phyloP scores from a whole-genome alignment of 2,797 vertebrate genomes.

The Benthosema pterotum region DNA sequence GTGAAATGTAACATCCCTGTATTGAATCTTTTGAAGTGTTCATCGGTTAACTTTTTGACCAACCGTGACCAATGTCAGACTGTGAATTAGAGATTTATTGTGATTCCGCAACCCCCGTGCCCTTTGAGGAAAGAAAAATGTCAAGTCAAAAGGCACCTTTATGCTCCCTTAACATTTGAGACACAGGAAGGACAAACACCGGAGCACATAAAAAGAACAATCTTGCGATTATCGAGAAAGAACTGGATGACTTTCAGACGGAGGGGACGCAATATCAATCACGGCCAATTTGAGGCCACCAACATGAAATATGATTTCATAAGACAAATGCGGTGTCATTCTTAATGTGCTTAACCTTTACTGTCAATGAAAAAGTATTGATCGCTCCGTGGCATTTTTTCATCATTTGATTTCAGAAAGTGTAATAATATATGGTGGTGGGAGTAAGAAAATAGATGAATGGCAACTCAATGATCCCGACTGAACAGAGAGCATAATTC shows the following conservation, averaged over 20 bases:
- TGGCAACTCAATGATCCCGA: slow-evolving; percentile 73
- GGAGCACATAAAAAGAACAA: slow-evolving; percentile 77
- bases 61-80: not conserved
- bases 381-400: slow-evolving; percentile 84
- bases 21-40: not conserved
- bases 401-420: slow-evolving; percentile 88
- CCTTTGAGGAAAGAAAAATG: not conserved
- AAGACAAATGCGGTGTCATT: slow-evolving; percentile 90
- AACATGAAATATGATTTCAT: slow-evolving; percentile 91
- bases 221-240: slow-evolving; percentile 80
- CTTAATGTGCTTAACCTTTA: slow-evolving; percentile 91
- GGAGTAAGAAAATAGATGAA: slow-evolving; percentile 79
- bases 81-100: slow-evolving; percentile 4
- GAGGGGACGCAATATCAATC: slow-evolving; percentile 84
- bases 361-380: slow-evolving; percentile 91
- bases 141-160: slow-evolving; percentile 13
- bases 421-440: slow-evolving; percentile 85
- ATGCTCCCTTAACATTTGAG: slow-evolving; percentile 44
- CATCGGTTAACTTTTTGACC: not conserved
- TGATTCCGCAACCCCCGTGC: not conserved
- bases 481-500: slow-evolving; percentile 72
- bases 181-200: slow-evolving; percentile 70
- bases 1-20: no score
- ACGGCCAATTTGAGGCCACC: slow-evolving; percentile 86
- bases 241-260: slow-evolving; percentile 83